Percentiles rank a stretch among this genome's conserved stretches.
These are phyloP conservation scores for Colostygia pectinataria DNA, from an alignment of 2,888 invertebrate species.

Conservation along the genomic window DNA sequence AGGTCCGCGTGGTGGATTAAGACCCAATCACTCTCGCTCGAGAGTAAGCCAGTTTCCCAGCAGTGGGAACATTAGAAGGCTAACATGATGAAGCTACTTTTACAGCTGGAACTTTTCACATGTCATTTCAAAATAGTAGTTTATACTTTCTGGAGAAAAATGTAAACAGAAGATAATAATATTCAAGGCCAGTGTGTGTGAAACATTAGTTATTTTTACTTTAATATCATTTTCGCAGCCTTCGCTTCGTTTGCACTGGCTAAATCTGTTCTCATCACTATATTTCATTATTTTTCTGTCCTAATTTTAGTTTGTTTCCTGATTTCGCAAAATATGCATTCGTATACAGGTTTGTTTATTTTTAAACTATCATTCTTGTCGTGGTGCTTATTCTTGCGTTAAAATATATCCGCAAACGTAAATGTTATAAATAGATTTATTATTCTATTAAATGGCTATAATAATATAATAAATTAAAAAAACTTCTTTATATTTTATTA, in stretches of 20 bases:
- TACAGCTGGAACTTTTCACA: conserved; percentile 11
- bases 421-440: background rate
- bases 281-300: conserved; percentile 25
- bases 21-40: too few relatives aligned
- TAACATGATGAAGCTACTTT: background rate
- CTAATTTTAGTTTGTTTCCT: conserved; percentile 28
- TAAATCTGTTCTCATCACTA: conserved; percentile 23
- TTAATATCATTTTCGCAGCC: conserved; percentile 21
- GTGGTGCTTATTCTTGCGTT: background rate
- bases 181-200: conserved; percentile 25
- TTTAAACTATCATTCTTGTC: conserved; percentile 26
- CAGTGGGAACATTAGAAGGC: too few relatives aligned
- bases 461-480: too few relatives aligned
- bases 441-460: background rate
- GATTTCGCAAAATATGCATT: conserved; percentile 3
- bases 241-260: conserved; percentile 16
- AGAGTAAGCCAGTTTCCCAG: too few relatives aligned
- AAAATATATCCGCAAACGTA: background rate
- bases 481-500: background rate
- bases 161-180: conserved; percentile 12
- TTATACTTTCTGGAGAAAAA: conserved; percentile 14
- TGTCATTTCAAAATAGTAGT: conserved; percentile 6
- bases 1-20: too few relatives aligned
- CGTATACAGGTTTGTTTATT: conserved; percentile 11
- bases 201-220: conserved; percentile 29